Evolutionary conservation across 2,797 vertebrate species (phyloP), one percentile per base, ranked within the genome.

Genomic region (Sebastes oblongus): DNA sequence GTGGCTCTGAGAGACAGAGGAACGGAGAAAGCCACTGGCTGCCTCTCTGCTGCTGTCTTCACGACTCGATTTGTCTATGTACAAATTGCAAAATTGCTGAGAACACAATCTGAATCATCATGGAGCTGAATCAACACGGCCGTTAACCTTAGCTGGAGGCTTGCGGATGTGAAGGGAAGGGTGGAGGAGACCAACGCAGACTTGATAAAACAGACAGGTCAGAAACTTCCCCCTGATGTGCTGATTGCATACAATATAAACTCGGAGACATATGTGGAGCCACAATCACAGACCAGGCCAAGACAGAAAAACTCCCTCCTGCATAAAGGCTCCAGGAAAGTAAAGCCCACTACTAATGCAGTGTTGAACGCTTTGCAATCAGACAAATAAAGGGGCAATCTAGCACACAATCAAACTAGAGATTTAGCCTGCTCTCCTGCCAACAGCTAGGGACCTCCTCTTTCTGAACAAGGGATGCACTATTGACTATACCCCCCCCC

Each of bases 321-420:
- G 78, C 86, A 89, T 91, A 83, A 87, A 87, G 80, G 83, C 82
- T 86, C 52, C 81, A 77, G 90, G 79, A 89, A 90, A 91, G 92
- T 88, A 92, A 93, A 93, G 90, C 91, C 88, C 88, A 78, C 89
- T 86, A 78, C 93, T 93, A 93, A 94, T 91, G 94, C 93, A 80
- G 91, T 75, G 93, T 80, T 94, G 94, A 96, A 93, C 86, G 92
- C 93, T 93, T 92, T 87, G 93, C 95, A 95, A 96, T 96, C 94
- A 96, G 94, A 94, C 93, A 94, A 95, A 95, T 96, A 95, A 96
- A 95, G 94, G 92, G 93, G 81, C 93, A 96, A 95, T 96, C 95
- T 94, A 94, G 90, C 94, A 94, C 94, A 95, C 95, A 95, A 94
- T 94, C 93, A 95, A 95, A 95, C 88, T 81, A 92, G 93, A 95